Evolutionary conservation across 2,888 invertebrate species (phyloP).

Genomic region (Periphyllus acericola): DNA sequence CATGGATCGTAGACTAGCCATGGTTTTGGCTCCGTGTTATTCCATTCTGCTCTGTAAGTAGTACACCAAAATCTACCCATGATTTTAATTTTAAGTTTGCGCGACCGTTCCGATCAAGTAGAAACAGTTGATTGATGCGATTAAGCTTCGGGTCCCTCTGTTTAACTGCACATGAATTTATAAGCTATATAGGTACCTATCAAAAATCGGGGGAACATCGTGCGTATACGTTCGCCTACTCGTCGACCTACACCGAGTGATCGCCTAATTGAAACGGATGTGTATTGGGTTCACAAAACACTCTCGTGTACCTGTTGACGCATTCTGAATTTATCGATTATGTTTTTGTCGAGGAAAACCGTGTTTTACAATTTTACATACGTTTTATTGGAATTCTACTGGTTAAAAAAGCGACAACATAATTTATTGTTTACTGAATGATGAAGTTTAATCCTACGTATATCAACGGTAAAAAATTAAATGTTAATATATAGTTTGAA

Average conservation of each 20-base stretch:
- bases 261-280: constrained; percentile 60
- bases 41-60: constrained; percentile 19
- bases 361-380: constrained; percentile 37
- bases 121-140: constrained; percentile 46
- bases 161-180: constrained; percentile 28
- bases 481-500: not conserved
- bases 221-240: constrained; percentile 39
- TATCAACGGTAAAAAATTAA: not conserved
- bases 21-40: constrained; percentile 31
- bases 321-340: constrained; percentile 50
- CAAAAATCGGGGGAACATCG: constrained; percentile 51
- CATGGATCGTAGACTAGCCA: constrained; percentile 62
- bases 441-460: not conserved
- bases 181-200: constrained; percentile 1
- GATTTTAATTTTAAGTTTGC: not conserved
- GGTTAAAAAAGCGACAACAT: not conserved
- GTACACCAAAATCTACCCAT: constrained; percentile 51
- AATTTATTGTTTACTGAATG: not conserved
- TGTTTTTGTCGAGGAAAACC: constrained; percentile 36
- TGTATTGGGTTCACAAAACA: constrained; percentile 29
- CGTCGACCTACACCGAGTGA: constrained; percentile 50
- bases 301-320: constrained; percentile 41
- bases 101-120: constrained; percentile 37
- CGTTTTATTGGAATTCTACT: not conserved
- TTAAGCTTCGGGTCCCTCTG: constrained; percentile 44